Evolutionary conservation across 2,113 vertebrate genomes (phyloP).

Genomic region (Tetrao urogallus): DNA sequence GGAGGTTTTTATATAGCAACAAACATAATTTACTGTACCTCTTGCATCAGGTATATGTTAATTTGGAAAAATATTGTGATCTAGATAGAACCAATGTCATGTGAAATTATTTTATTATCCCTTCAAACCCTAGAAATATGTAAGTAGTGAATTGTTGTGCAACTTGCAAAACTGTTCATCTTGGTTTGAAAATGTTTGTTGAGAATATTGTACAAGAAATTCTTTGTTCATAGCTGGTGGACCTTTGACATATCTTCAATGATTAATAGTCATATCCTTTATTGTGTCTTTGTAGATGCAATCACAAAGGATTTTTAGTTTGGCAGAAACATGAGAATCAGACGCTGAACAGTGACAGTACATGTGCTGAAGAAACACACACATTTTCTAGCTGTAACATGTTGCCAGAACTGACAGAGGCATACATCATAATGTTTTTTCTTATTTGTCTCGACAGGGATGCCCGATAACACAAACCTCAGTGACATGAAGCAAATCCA

Average conservation of each 20-base stretch:
- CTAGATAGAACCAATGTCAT: background rate
- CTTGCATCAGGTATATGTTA: background rate
- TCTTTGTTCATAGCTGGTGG: background rate
- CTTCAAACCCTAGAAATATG: background rate
- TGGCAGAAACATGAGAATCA: background rate
- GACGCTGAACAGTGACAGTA: background rate
- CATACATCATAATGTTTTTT: slow-evolving; percentile 54
- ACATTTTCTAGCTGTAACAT: background rate
- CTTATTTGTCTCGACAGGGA: slow-evolving; percentile 74
- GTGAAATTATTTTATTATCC: slow-evolving; percentile 3
- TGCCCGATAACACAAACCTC: slow-evolving; percentile 73
- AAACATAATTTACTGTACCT: background rate
- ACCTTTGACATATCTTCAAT: background rate
- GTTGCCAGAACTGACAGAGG: slow-evolving; percentile 4
- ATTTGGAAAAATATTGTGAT: background rate
- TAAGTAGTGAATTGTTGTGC: background rate
- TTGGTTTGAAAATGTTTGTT: slow-evolving; percentile 25
- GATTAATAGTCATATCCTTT: background rate
- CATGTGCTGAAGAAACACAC: slow-evolving; percentile 6
- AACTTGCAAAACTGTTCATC: background rate
- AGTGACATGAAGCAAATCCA: slow-evolving; percentile 72
- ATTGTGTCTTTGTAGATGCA: background rate
- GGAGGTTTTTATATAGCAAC: background rate
- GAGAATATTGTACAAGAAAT: background rate
- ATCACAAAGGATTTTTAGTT: slow-evolving; percentile 9